A percentile compares a stretch with the other conserved stretches of the same genome.
phyloP scores from a whole-genome alignment of 2,888 invertebrate species.

The Beris chalybata region DNA sequence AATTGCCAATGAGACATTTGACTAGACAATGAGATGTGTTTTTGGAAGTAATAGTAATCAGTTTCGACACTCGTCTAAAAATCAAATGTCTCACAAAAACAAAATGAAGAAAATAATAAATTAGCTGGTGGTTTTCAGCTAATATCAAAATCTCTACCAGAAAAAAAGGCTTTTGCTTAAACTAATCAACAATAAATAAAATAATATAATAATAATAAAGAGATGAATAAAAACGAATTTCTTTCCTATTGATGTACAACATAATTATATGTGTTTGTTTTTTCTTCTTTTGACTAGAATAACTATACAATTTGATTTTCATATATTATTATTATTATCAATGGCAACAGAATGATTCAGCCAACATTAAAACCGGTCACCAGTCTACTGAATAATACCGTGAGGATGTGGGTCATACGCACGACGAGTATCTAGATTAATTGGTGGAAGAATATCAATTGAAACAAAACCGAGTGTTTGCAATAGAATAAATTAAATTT shows the following conservation, averaged over 20 bases:
- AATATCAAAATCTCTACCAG: background rate
- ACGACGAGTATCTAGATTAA: too few species aligned
- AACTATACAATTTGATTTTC: constrained; percentile 30
- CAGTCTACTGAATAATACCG: background rate
- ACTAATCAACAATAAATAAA: constrained; percentile 38
- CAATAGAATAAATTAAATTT: too few species aligned
- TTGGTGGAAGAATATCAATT: too few species aligned
- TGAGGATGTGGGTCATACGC: too few species aligned
- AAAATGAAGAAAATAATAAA: background rate
- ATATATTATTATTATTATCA: constrained; percentile 24
- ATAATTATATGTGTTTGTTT: constrained; percentile 3
- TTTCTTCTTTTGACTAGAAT: constrained; percentile 37
- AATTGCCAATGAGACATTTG: background rate
- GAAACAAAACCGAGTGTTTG: too few species aligned
- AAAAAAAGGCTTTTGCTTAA: constrained; percentile 20
- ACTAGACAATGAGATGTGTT: background rate
- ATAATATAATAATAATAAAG: constrained; percentile 29
- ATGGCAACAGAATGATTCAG: constrained; percentile 37
- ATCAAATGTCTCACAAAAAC: background rate
- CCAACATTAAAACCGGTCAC: constrained; percentile 32
- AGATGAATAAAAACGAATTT: constrained; percentile 24
- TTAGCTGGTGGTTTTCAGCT: background rate
- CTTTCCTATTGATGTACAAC: constrained; percentile 27
- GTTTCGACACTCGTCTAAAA: background rate
- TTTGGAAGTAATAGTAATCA: background rate